Evolutionary conservation across 2,888 invertebrate species (phyloP).

Genomic region (Tinea pellionella): DNA sequence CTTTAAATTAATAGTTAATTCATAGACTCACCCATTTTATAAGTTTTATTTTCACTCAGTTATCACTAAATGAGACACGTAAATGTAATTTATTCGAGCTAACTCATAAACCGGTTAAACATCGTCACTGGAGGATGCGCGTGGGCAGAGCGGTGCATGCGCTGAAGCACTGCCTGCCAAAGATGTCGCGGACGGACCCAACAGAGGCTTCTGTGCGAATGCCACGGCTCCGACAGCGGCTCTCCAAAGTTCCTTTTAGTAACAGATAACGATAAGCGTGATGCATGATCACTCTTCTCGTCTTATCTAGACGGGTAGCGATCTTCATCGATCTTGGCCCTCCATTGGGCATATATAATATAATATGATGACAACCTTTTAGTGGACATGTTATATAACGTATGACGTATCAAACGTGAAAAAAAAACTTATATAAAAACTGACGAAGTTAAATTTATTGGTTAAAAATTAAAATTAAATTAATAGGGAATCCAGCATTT

Average conservation of each 20-base stretch:
- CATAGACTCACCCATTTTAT: slow-evolving; percentile 51
- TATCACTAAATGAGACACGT: slow-evolving; percentile 50
- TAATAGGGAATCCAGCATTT: no score
- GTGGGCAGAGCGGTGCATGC: slow-evolving; percentile 29
- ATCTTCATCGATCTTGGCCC: slow-evolving; percentile 43
- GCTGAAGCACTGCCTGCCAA: slow-evolving; percentile 30
- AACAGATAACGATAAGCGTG: slow-evolving; percentile 58
- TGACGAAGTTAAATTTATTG: neutral
- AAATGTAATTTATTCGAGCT: slow-evolving; percentile 33
- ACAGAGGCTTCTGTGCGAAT: slow-evolving; percentile 64
- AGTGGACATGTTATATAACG: slow-evolving; percentile 16
- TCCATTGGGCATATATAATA: neutral
- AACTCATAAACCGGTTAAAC: slow-evolving; percentile 45
- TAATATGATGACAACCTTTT: neutral
- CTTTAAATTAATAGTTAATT: neutral
- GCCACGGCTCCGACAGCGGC: slow-evolving; percentile 36
- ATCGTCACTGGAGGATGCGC: slow-evolving; percentile 51
- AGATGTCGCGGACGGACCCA: slow-evolving; percentile 53
- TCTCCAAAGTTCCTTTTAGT: slow-evolving; percentile 54
- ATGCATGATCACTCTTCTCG: slow-evolving; percentile 51
- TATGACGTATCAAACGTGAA: slow-evolving; percentile 16
- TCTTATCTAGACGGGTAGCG: slow-evolving; percentile 38
- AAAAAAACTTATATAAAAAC: neutral
- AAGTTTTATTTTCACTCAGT: slow-evolving; percentile 37
- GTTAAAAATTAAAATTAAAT: no score